Evolutionary conservation across 2,888 invertebrate species (phyloP).

Genomic region (Drosophila melanocephala): DNA sequence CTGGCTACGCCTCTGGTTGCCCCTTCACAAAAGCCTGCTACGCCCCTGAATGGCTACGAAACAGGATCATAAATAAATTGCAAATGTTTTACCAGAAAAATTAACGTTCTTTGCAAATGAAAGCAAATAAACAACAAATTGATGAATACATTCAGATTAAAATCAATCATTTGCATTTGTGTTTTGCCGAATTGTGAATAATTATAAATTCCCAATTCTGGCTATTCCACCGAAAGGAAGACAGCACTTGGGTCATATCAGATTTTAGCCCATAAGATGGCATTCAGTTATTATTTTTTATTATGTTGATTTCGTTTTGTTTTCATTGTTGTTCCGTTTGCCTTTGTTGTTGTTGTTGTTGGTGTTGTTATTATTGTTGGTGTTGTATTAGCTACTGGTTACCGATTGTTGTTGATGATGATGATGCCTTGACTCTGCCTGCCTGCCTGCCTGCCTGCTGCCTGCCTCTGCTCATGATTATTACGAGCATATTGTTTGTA

Average conservation of each 20-base stretch:
- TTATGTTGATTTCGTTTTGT: constrained; percentile 46
- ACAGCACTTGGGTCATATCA: constrained; percentile 28
- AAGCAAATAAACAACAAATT: background rate
- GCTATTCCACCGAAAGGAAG: background rate
- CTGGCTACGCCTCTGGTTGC: background rate
- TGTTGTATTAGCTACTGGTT: constrained; percentile 49
- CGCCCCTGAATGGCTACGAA: background rate
- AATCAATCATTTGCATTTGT: constrained; percentile 16
- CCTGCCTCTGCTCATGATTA: constrained; percentile 31
- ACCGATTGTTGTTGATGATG: constrained; percentile 52
- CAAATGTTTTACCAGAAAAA: background rate
- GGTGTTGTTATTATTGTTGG: constrained; percentile 33
- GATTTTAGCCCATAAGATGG: constrained; percentile 27
- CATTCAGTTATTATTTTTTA: constrained; percentile 31
- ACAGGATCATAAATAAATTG: background rate
- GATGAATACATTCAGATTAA: constrained; percentile 11
- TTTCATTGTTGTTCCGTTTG: constrained; percentile 45
- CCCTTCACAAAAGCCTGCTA: background rate
- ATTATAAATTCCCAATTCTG: constrained; percentile 1
- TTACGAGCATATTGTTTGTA: constrained; percentile 65
- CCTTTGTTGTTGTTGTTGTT: constrained; percentile 33
- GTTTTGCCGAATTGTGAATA: background rate
- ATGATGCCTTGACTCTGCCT: constrained; percentile 51
- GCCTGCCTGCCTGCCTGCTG: constrained; percentile 14
- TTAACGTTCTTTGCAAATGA: background rate